Conservation (phyloP, 2,113 vertebrate genomes). For the Atlantisia rogersi region DNA sequence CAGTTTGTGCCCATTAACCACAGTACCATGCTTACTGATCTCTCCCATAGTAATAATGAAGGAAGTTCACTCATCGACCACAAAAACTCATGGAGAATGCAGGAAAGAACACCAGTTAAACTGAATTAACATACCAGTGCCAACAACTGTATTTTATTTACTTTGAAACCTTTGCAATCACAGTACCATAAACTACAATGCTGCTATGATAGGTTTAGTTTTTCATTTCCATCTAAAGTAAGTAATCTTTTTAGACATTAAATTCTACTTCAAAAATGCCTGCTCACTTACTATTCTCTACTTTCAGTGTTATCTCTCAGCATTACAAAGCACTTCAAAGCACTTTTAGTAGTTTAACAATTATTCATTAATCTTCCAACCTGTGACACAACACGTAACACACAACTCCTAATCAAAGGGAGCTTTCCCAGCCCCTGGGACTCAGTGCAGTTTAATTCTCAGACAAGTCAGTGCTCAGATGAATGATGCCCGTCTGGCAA, state of each 20-base stretch:
- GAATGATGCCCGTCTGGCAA: not conserved
- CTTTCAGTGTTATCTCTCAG: not conserved
- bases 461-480: not conserved
- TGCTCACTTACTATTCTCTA: not conserved
- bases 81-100: not conserved
- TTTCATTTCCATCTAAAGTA: slow-evolving; percentile 19
- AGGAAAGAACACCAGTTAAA: not conserved
- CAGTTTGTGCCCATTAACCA: slow-evolving; percentile 35
- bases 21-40: not conserved
- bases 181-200: not conserved
- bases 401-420: not conserved
- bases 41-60: not conserved
- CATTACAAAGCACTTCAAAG: not conserved
- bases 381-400: not conserved
- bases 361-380: slow-evolving; percentile 8
- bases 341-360: slow-evolving; percentile 7
- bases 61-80: not conserved
- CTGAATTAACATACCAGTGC: slow-evolving; percentile 3
- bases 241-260: not conserved
- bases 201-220: not conserved
- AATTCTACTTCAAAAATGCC: not conserved
- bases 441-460: not conserved
- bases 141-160: slow-evolving; percentile 9
- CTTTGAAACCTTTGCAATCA: slow-evolving; percentile 2
- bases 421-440: not conserved